Evolutionary conservation across 2,113 vertebrate genomes (phyloP).

Genomic region (Paedocypris sp.): DNA sequence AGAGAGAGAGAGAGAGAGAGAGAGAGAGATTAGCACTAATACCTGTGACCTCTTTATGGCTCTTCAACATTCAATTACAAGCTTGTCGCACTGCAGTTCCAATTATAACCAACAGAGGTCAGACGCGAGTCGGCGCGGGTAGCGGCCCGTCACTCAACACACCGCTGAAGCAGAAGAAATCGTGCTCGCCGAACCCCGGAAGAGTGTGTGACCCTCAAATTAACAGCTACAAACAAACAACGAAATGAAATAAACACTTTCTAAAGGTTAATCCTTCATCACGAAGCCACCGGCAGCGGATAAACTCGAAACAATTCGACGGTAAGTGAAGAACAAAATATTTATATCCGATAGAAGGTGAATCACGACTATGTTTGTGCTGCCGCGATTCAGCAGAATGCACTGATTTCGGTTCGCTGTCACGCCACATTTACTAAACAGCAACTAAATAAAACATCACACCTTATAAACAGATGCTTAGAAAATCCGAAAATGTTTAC

Average conservation of each 20-base stretch:
- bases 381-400: not conserved
- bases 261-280: not conserved
- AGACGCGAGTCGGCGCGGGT: not conserved
- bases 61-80: not conserved
- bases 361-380: not conserved
- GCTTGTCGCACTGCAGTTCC: not conserved
- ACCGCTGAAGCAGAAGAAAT: constrained; percentile 11
- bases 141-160: not conserved
- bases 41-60: not conserved
- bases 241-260: not conserved
- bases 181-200: constrained; percentile 25
- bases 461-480: no score
- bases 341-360: not conserved
- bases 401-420: not conserved
- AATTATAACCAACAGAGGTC: not conserved
- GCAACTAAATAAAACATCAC: no score
- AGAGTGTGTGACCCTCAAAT: not conserved
- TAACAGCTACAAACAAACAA: not conserved
- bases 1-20: not conserved
- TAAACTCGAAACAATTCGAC: not conserved
- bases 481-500: no score
- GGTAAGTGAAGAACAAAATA: not conserved
- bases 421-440: no score
- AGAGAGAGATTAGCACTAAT: no score
- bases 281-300: not conserved